These are phyloP conservation scores for Anoncus sp. DNA, from an alignment of 2,888 invertebrate genomes.

Conservation along the genomic window DNA sequence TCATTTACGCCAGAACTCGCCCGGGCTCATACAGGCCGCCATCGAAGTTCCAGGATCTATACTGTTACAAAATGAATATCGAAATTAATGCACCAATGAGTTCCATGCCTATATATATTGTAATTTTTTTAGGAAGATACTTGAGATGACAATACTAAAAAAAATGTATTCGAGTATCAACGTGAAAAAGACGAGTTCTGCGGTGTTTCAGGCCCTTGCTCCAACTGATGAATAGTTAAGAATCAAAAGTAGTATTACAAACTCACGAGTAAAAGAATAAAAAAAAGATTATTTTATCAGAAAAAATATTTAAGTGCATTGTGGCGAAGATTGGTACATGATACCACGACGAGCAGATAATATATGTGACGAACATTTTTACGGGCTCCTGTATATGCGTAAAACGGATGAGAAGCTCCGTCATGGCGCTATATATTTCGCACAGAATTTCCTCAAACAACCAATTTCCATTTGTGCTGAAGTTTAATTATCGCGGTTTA, in stretches of 20 bases:
- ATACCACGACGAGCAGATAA: not conserved
- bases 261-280: not conserved
- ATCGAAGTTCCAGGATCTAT: no score
- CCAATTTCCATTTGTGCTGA: slow-evolving; percentile 63
- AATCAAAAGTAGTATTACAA: not conserved
- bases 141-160: no score
- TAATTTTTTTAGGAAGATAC: no score
- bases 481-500: slow-evolving; percentile 66
- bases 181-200: no score
- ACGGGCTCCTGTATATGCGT: not conserved
- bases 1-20: no score
- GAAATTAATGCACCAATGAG: no score
- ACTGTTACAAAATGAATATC: no score
- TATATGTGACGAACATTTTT: slow-evolving; percentile 7
- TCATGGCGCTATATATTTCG: slow-evolving; percentile 1
- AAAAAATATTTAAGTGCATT: no score
- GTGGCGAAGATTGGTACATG: no score
- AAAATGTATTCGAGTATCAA: no score
- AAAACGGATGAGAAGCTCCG: not conserved
- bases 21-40: no score
- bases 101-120: no score
- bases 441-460: slow-evolving; percentile 45
- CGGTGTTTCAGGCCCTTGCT: not conserved
- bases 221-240: not conserved
- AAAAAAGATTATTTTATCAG: not conserved